Conservation (phyloP, 2,797 vertebrate species). For the Enteromius treurensis region DNA sequence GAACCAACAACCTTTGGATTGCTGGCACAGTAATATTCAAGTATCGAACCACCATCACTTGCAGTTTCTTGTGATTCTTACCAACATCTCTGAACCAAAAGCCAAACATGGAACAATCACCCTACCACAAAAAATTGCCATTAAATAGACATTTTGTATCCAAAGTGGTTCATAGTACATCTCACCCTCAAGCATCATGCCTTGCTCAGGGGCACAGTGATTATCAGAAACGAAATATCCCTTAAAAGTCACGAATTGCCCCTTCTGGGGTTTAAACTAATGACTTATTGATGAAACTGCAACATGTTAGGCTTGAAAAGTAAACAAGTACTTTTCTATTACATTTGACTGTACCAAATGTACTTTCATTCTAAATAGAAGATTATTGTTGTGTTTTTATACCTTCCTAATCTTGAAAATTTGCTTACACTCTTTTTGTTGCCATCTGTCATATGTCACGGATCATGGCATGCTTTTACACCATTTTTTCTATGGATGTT, state of each 20-base stretch:
- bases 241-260: background rate
- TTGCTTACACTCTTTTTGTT: background rate
- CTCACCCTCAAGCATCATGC: background rate
- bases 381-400: background rate
- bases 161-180: background rate
- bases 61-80: background rate
- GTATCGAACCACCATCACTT: background rate
- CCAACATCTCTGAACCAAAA: background rate
- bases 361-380: background rate
- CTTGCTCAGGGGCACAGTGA: conserved; percentile 4
- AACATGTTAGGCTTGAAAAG: background rate
- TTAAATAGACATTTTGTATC: background rate
- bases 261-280: background rate
- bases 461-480: background rate
- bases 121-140: background rate
- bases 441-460: background rate
- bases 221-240: conserved; percentile 4
- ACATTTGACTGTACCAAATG: background rate
- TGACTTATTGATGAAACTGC: background rate
- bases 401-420: background rate
- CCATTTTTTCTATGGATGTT: background rate
- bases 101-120: background rate
- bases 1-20: conserved; percentile 22
- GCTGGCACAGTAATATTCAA: background rate
- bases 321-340: background rate